Evolutionary conservation across 2,888 invertebrate species (phyloP).

Genomic region (Perizoma flavofasciatum): DNA sequence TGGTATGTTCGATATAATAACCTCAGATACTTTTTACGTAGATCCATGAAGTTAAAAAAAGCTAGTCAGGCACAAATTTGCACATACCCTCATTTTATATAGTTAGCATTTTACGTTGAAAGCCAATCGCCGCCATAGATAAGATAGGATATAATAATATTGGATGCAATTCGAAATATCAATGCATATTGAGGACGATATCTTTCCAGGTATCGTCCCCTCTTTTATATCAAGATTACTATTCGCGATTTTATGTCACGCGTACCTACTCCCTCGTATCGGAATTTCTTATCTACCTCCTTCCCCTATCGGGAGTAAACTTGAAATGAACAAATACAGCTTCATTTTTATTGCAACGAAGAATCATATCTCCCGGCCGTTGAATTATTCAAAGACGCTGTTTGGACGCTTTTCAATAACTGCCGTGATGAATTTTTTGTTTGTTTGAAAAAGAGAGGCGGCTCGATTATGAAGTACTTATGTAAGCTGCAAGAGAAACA

Average conservation of each 20-base stretch:
- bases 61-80: too few species aligned
- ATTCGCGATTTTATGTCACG: slow-evolving; percentile 10
- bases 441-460: background rate
- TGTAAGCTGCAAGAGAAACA: too few species aligned
- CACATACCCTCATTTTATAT: too few species aligned
- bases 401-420: slow-evolving; percentile 34
- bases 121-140: too few species aligned
- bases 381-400: slow-evolving; percentile 28
- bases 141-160: too few species aligned
- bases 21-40: too few species aligned
- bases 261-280: background rate
- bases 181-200: too few species aligned
- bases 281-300: slow-evolving; percentile 10
- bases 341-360: slow-evolving; percentile 22
- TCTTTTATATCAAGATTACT: slow-evolving; percentile 4
- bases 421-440: slow-evolving; percentile 1
- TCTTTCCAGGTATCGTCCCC: too few species aligned
- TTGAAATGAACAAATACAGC: slow-evolving; percentile 13
- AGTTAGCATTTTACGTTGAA: too few species aligned
- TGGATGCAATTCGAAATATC: too few species aligned
- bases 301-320: slow-evolving; percentile 6
- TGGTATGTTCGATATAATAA: too few species aligned
- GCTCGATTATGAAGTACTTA: background rate
- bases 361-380: slow-evolving; percentile 18
- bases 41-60: too few species aligned